Base-by-base conservation (phyloP, 2,888 invertebrate genomes). In the Lithophane ornitopus region DNA sequence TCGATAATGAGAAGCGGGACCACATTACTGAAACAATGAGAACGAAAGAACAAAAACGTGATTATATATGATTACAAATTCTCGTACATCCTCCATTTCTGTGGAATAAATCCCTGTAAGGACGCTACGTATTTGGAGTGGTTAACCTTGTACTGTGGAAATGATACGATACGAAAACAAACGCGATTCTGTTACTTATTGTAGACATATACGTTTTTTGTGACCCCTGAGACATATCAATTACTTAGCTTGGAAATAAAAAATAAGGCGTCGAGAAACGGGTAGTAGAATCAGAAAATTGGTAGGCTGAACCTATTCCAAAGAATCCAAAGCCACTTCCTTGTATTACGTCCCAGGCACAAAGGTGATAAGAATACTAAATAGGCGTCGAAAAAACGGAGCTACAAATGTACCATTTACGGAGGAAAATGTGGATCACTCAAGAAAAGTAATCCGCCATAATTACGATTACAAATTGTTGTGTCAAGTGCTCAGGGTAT, bases 111-210 rank as follows among this genome's bases (percentile, higher is more conserved):
- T 80, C 78, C 39, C 74, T 73, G 70, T 77, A 87, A 76, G 84
- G 74, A 77, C 80, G 62, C 59, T 59, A 41, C 65, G 70, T 74
- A 81, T 86, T 85, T 74, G 68, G 74, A 85, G 85, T 85, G 80
- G 88, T 77, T 81, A 80, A 81, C 88, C 85, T 88, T 85, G 81
- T 81, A 77, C 68, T 11, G 46, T 79, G 74, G 63, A 84, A 87
- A 85, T 82, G 78, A 88, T 85, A 85, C 78, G 70, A 70, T 83
- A 73, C 70, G 74, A 87, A 80, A 82, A 88, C 77, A 82, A 76
- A 84, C 73, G 80, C 78, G 69, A 86, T 86, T 80, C 56, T 85
- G 84, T 84, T 83, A 87, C 82, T 79, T 82, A 83, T 81, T 75
- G 82, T 80, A 62, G 72, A 78, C 78, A 72, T 68, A 70, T 75